Base-by-base conservation (phyloP, 2,113 vertebrate species). In the Catharus fuscescens region DNA sequence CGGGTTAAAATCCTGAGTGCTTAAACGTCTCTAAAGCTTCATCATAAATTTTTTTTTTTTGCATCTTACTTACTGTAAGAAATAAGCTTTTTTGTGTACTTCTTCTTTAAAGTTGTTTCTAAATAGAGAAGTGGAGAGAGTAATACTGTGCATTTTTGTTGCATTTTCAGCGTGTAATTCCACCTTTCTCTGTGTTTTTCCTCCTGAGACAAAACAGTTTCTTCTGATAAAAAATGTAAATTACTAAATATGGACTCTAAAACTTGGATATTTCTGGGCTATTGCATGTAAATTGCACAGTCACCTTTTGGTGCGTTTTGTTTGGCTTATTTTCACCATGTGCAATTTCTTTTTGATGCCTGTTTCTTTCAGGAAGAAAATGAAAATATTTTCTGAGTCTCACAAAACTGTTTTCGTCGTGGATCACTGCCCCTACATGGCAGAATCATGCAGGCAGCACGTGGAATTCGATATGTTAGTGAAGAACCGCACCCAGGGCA, bases 361-460 rank as follows among this genome's bases (percentile, higher is more conserved):
- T 73, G 1, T 86, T 88, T 56, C 16, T 93, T 96, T 56, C 52
- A 97, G 96, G 96, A 96, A 95, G 98, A 98, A 97, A 96, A 99
- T 99, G 98, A 99, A 98, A 98, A 98, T 99, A 97, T 99, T 99
- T 96, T 98, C 99, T 6, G 98, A 99, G 95, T 98, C 99, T 52
- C 99, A 99, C 97, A 99, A 99, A 98, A 99, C 99, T 4, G 99
- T 99, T 45, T 99, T 99, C 18, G 99, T 99, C 80, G 99, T 99
- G 95, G 99, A 99, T 97, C 99, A 99, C 98, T 99, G 99, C 94
- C 99, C 99, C 1, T 99, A 99, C 96, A 99, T 99, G 99, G 98
- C 99, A 26, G 99, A 99, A 88, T 99, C 99, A 19, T 99, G 99
- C 96, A 97, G 99, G 54, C 99, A 99, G 90, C 98, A 99, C 96